These are phyloP conservation scores for Poeciliopsis infans DNA, from an alignment of 2,797 vertebrate genomes.

Conservation along the genomic window DNA sequence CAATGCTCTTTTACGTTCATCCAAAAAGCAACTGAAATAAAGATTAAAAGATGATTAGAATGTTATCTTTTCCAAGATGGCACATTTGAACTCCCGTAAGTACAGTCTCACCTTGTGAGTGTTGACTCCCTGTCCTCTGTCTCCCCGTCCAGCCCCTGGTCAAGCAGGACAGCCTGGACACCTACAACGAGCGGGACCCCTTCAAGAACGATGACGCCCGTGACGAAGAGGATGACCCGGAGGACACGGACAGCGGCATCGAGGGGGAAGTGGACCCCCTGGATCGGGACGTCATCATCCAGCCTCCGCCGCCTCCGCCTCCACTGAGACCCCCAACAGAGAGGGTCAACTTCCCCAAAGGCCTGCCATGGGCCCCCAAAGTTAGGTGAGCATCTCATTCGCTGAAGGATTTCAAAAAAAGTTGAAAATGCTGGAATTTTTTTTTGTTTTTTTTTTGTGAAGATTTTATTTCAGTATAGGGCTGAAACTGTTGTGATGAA, in stretches of 20 bases:
- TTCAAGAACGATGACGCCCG: conserved; percentile 93
- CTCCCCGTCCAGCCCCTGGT: conserved; percentile 85
- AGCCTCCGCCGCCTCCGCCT: conserved; percentile 74
- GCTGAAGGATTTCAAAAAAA: not conserved
- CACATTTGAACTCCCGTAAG: not conserved
- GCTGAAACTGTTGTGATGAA: not conserved
- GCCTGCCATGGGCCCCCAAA: conserved; percentile 99
- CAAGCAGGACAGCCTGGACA: conserved; percentile 96
- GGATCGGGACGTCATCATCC: conserved; percentile 87
- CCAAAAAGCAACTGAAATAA: not conserved
- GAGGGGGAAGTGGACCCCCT: conserved; percentile 92
- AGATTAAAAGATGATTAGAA: not conserved
- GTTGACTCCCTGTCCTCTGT: conserved; percentile 16
- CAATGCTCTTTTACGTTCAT: not conserved
- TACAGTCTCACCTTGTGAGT: not conserved
- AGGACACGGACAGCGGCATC: conserved; percentile 86
- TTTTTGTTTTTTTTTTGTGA: not conserved
- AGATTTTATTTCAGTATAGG: not conserved
- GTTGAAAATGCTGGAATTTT: not conserved
- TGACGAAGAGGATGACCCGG: conserved; percentile 89
- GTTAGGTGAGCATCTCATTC: conserved; percentile 80
- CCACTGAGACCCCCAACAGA: conserved; percentile 83
- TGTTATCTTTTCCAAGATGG: not conserved
- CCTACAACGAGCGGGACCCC: conserved; percentile 95
- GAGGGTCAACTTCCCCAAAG: conserved; percentile 90